Percentiles rank a stretch among this genome's conserved stretches.
These are phyloP conservation scores for Pseudoatta argentina DNA, from an alignment of 1,140 invertebrate genomes.

Conservation along the genomic window DNA sequence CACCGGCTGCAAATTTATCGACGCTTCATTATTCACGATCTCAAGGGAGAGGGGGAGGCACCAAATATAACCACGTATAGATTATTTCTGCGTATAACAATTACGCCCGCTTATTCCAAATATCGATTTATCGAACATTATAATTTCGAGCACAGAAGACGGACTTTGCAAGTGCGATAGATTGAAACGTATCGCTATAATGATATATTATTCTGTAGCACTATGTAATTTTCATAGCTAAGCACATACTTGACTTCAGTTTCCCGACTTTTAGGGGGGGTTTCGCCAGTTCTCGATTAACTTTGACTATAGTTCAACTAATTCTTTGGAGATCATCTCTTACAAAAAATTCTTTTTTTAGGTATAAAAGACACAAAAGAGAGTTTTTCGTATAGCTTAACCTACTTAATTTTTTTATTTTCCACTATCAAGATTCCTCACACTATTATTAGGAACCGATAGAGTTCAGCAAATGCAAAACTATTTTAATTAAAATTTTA, in stretches of 20 bases:
- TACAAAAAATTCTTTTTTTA: not conserved
- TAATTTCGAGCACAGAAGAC: slow-evolving; percentile 58
- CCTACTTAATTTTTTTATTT: not conserved
- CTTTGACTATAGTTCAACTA: slow-evolving; percentile 35
- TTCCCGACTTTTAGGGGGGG: slow-evolving; percentile 40
- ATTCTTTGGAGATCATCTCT: not conserved
- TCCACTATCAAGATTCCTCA: not conserved
- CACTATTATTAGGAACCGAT: not conserved
- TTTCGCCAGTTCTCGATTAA: slow-evolving; percentile 27
- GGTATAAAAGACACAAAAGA: not conserved
- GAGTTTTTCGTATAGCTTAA: not conserved
- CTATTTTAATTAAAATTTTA: not conserved
- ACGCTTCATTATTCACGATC: slow-evolving; percentile 63
- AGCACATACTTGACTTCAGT: slow-evolving; percentile 35
- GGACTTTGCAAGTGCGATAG: slow-evolving; percentile 56
- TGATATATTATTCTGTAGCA: slow-evolving; percentile 51
- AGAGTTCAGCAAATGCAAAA: not conserved
- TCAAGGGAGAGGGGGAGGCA: not conserved
- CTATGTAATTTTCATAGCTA: slow-evolving; percentile 57
- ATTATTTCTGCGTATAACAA: slow-evolving; percentile 59
- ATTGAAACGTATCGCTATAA: slow-evolving; percentile 60
- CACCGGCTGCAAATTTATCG: slow-evolving; percentile 77
- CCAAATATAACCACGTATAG: slow-evolving; percentile 31
- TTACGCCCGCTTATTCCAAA: slow-evolving; percentile 61
- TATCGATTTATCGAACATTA: slow-evolving; percentile 56